These are phyloP conservation scores for Agrochola litura DNA, from an alignment of 2,888 invertebrate genomes.

Conservation along the genomic window DNA sequence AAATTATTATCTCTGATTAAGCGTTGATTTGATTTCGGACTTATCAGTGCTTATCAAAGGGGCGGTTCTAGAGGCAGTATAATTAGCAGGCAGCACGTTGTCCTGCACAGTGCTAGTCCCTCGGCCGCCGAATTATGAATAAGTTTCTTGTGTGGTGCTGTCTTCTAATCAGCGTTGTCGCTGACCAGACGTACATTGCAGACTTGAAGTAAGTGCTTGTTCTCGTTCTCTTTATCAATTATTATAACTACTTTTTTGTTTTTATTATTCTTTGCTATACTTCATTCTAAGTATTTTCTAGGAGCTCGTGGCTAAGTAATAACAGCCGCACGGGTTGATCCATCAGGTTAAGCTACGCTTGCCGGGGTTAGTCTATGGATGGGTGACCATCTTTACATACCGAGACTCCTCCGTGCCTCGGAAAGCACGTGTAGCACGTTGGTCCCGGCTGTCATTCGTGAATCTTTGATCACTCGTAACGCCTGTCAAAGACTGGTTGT, in stretches of 20 bases:
- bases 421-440: too few species aligned
- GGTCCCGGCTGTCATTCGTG: too few species aligned
- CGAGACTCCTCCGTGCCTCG: too few species aligned
- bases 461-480: too few species aligned
- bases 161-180: constrained; percentile 34
- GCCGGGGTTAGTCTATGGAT: too few species aligned
- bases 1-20: neutral
- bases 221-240: too few species aligned
- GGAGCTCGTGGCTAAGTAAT: too few species aligned
- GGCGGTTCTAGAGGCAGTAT: constrained; percentile 31
- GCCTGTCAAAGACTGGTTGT: too few species aligned
- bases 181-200: constrained; percentile 21
- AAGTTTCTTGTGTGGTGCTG: constrained; percentile 33
- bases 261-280: neutral
- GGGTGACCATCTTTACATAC: too few species aligned
- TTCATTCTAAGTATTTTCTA: neutral
- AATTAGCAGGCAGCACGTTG: constrained; percentile 13
- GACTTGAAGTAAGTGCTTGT: neutral
- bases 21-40: neutral
- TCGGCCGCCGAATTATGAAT: constrained; percentile 26
- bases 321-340: too few species aligned
- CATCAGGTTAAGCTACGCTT: too few species aligned
- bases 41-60: constrained; percentile 37
- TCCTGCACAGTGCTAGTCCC: constrained; percentile 17
- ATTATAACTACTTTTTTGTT: neutral